Base-by-base conservation (phyloP, 2,888 invertebrate species). In the Epinotia bilunana region DNA sequence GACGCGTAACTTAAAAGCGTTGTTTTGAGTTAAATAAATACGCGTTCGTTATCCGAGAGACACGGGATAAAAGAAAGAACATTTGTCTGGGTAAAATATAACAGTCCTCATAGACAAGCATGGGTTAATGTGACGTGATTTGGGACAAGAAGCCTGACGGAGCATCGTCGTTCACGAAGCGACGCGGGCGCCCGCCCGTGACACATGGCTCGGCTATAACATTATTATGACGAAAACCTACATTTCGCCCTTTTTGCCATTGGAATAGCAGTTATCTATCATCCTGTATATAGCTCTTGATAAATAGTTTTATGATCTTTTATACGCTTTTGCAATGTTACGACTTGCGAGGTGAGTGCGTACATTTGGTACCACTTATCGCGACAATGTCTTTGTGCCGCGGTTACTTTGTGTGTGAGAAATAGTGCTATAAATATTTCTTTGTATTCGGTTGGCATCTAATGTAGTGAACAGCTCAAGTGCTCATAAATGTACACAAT, bases 221-320 rank as follows among this genome's bases (percentile, higher is more conserved):
- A 84, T 86, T 89, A 86, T 87, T 85, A 87, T 87, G 86, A 87
- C 84, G 84, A 84, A 85, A 86, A 87, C 87, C 87, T 89, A 88
- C 87, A 88, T 87, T 86, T 84, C 79, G 84, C 84, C 86, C 84
- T 86, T 87, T 88, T 87, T 87, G 83, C 86, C 83, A 81, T 74
- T 78, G 83, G 82, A 82, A 88, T 87, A 82, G 83, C 86, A 76
- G 85, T 83, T 86, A 88, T 89, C 85, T 87, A 83, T 88, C 87
- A 86, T 82, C 81, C 80, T 83, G 79, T 80, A 80, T 81, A 83
- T 82, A 83, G 83, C 71, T 71, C 75, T 72, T 72, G 72, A 72
- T 75, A 75, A 72, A 75, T 75, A 75, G 75, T 75, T 75, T 67
- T 75, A 75, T 75, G 75, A 72, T 72, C 61, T 72, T 75, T 72